phyloP scores from a whole-genome alignment of 2,113 vertebrate genomes.

The Chaetodon auriga region DNA sequence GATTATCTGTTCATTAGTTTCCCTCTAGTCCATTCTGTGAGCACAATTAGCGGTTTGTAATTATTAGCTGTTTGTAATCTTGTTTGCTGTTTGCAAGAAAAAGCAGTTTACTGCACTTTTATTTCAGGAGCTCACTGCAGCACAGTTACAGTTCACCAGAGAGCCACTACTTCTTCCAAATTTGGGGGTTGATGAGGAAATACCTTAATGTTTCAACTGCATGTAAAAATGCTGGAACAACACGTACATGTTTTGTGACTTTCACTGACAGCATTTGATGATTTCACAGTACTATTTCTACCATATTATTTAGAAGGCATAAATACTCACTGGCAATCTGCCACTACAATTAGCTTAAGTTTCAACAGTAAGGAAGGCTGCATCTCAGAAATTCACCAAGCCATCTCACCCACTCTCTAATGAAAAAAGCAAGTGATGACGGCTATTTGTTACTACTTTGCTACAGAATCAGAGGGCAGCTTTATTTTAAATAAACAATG shows the following conservation, averaged over 20 bases:
- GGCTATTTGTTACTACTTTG: not conserved
- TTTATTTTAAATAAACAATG: not conserved
- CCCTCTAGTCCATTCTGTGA: slow-evolving; percentile 23
- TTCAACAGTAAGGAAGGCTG: not conserved
- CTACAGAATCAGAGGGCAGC: not conserved
- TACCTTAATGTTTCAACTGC: not conserved
- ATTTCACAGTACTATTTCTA: slow-evolving; percentile 2
- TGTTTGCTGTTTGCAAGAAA: not conserved
- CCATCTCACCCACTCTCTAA: not conserved
- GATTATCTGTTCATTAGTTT: slow-evolving; percentile 55
- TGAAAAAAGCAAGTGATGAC: not conserved
- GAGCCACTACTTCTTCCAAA: not conserved
- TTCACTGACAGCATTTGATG: not conserved
- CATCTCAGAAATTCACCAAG: not conserved
- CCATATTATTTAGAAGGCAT: not conserved
- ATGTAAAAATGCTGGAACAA: not conserved
- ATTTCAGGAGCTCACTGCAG: not conserved
- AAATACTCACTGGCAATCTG: not conserved
- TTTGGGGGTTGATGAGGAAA: not conserved
- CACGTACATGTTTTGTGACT: not conserved
- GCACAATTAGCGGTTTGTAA: slow-evolving; percentile 40
- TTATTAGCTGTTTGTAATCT: slow-evolving; percentile 25
- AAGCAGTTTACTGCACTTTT: not conserved
- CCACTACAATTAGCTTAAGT: not conserved
- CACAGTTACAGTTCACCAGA: not conserved